Evolutionary conservation across 2,797 vertebrate genomes (phyloP).

Genomic region (Paedocypris micromegethes): DNA sequence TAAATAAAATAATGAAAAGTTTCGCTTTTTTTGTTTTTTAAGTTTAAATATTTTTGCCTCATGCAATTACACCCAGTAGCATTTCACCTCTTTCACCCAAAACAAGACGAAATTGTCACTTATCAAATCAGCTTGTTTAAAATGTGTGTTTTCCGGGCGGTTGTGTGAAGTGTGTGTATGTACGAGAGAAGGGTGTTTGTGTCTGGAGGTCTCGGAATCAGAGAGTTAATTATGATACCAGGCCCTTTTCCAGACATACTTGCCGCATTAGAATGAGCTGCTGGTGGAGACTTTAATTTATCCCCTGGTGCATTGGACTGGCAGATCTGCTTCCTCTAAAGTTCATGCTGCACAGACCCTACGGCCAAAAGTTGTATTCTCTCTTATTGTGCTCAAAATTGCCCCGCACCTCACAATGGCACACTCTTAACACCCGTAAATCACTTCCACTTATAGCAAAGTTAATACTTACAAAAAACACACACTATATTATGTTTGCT

Average conservation of each 20-base stretch:
- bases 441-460: too few species aligned
- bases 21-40: too few species aligned
- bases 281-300: slow-evolving; percentile 51
- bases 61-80: background rate
- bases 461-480: too few species aligned
- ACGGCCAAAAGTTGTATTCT: slow-evolving; percentile 27
- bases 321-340: slow-evolving; percentile 41
- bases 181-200: slow-evolving; percentile 1
- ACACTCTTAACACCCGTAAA: slow-evolving; percentile 5
- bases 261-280: slow-evolving; percentile 40
- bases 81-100: slow-evolving; percentile 13
- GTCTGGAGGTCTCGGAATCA: slow-evolving; percentile 13
- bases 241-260: slow-evolving; percentile 38
- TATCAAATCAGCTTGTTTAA: slow-evolving; percentile 16
- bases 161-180: slow-evolving; percentile 10
- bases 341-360: slow-evolving; percentile 43
- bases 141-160: slow-evolving; percentile 17
- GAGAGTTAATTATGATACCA: slow-evolving; percentile 46
- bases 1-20: too few species aligned
- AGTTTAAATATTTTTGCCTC: slow-evolving; percentile 13
- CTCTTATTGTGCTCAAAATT: slow-evolving; percentile 44
- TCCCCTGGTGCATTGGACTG: slow-evolving; percentile 50
- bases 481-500: too few species aligned
- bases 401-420: slow-evolving; percentile 12
- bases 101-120: slow-evolving; percentile 8